Percentiles rank a stretch among this genome's conserved stretches.
Evolutionary conservation across 1,140 invertebrate genomes (phyloP).

Genomic region (Galleria mellonella): DNA sequence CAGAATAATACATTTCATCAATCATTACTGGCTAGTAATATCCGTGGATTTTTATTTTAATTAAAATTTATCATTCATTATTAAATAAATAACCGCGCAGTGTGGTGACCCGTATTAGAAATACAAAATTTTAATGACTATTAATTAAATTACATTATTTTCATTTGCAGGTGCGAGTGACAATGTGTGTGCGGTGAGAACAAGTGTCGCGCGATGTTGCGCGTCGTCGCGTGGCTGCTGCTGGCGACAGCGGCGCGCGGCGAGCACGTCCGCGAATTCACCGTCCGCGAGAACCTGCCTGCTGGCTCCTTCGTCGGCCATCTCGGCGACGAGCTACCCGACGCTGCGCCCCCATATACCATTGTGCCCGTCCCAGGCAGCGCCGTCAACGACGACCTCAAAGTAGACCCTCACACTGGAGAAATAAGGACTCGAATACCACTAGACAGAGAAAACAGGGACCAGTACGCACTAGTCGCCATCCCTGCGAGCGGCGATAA

Average conservation of each 20-base stretch:
- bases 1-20: no score
- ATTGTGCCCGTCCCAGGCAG: slow-evolving; percentile 91
- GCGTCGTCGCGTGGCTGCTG: slow-evolving; percentile 40
- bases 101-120: no score
- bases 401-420: slow-evolving; percentile 91
- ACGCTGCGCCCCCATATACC: slow-evolving; percentile 86
- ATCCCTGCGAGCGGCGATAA: slow-evolving; percentile 89
- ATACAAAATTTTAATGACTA: no score
- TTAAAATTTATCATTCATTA: no score
- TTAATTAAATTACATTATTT: slow-evolving; percentile 2
- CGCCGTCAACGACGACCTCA: slow-evolving; percentile 90
- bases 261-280: slow-evolving; percentile 86
- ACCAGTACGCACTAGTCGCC: slow-evolving; percentile 91
- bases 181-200: slow-evolving; percentile 63
- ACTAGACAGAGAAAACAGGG: slow-evolving; percentile 91
- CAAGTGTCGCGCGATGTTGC: slow-evolving; percentile 51
- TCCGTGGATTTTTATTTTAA: no score
- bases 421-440: slow-evolving; percentile 90
- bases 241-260: slow-evolving; percentile 43
- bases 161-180: slow-evolving; percentile 53
- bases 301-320: slow-evolving; percentile 91
- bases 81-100: no score
- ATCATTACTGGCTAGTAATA: no score
- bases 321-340: slow-evolving; percentile 84
- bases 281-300: slow-evolving; percentile 89